Base-by-base conservation (phyloP, 1,140 invertebrate species). In the Sycophaga agraensis region DNA sequence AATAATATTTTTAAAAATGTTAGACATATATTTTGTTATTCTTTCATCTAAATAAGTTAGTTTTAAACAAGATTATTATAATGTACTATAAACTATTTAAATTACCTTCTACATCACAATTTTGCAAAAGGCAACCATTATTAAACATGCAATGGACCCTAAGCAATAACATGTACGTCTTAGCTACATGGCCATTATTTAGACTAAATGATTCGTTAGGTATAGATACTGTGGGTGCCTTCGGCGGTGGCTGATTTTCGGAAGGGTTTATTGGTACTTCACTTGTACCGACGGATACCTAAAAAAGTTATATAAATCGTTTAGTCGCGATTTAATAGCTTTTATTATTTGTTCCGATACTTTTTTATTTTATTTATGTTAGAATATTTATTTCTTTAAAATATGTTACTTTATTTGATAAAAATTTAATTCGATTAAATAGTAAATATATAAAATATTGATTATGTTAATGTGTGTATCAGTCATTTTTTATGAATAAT, bases 121-220 rank as follows among this genome's bases (percentile, higher is more conserved):
- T 81, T 66, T 75, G 73, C 58, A 74, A 71, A 73, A 75, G 71
- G 68, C 73, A 83, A 56, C 76, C 68, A 65, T 73, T 76, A 63
- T 82, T 83, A 68, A 81, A 71, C 50, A 80, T 69, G 65, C 81
- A 83, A 66, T 85, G 87, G 35, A 94, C 92, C 71, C 88, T 86
- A 63, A 96, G 84, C 68, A 95, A 82, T 42, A 97, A 83, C 79
- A 93, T 90, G 73, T 93, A 95, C 0, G 92, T 93, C 76, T 92
- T 93, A 14, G 92, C 91, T 69, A 92, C 85, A 68, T 93, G 89
- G 34, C 93, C 92, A 67, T 91, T 87, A 28, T 86, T 88, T 28
- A 91, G 85, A 67, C 85, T 89, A 79, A 96, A 94, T 35, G 88
- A 88, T 70, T 95, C 90, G 68, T 89, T 89, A 24, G 92, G 89